Conservation (phyloP, 2,888 invertebrate genomes). For the Plagodis pulveraria region DNA sequence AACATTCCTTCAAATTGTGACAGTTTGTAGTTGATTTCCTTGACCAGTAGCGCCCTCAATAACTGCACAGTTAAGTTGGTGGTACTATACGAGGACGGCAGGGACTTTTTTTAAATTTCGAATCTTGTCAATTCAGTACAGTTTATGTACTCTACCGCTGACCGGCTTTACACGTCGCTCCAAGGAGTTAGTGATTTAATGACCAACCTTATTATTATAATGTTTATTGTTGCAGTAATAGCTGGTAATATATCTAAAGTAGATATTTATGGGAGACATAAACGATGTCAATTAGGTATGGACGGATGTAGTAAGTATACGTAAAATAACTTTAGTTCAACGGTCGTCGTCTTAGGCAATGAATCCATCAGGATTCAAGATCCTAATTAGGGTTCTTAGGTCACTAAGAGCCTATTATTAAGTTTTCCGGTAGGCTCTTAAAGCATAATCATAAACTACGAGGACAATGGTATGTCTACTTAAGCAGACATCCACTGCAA, state of each 20-base stretch:
- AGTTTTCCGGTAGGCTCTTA: no score
- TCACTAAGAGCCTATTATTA: no score
- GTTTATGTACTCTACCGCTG: constrained; percentile 39
- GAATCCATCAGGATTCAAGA: no score
- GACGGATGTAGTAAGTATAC: constrained; percentile 2
- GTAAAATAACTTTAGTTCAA: background rate
- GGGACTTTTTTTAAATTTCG: constrained; percentile 34
- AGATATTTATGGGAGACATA: constrained; percentile 36
- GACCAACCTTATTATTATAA: constrained; percentile 38
- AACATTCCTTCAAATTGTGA: no score
- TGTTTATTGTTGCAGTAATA: constrained; percentile 42
- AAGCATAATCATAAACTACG: no score
- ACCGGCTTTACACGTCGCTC: constrained; percentile 40
- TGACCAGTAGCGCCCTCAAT: no score
- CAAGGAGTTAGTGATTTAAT: constrained; percentile 45
- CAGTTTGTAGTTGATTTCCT: no score
- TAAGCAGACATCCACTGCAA: no score
- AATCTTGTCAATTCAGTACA: constrained; percentile 41
- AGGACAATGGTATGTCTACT: no score
- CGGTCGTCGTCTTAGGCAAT: background rate
- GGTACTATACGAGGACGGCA: constrained; percentile 39
- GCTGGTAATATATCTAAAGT: constrained; percentile 37
- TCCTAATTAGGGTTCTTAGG: no score
- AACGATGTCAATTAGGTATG: constrained; percentile 17
- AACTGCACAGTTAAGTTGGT: no score